These are phyloP conservation scores for Drosophila virilis DNA, from an alignment of 1,140 invertebrate genomes.

Conservation along the genomic window DNA sequence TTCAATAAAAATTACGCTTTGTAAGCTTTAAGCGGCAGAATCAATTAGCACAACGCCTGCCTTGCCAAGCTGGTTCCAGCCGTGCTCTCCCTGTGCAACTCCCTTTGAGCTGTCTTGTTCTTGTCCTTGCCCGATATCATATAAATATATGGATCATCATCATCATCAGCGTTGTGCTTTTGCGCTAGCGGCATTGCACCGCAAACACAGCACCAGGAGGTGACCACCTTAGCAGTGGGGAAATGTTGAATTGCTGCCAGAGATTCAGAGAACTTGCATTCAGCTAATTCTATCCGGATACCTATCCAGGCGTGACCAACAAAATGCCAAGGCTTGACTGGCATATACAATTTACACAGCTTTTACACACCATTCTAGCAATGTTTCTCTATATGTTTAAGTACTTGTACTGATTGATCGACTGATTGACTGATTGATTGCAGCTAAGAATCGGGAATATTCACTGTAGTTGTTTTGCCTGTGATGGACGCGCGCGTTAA, in stretches of 20 bases:
- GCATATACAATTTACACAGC: background rate
- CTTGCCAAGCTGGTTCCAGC: constrained; percentile 18
- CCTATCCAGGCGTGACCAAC: background rate
- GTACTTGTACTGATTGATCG: no score
- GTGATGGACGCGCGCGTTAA: no score
- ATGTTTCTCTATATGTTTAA: no score
- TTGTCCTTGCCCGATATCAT: background rate
- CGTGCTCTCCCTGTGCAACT: no score
- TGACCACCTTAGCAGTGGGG: background rate
- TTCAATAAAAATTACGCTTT: constrained; percentile 62
- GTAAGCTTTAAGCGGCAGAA: constrained; percentile 68
- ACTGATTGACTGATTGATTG: no score
- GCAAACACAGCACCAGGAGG: background rate
- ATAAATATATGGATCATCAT: constrained; percentile 13
- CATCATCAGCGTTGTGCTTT: background rate
- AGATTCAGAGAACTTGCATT: background rate
- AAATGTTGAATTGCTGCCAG: background rate
- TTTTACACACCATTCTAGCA: no score
- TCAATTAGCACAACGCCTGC: constrained; percentile 66
- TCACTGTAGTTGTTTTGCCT: no score
- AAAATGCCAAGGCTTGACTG: background rate
- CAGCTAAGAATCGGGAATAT: no score
- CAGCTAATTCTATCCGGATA: background rate
- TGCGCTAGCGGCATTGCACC: background rate
- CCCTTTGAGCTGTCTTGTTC: background rate